These are phyloP conservation scores for Petrocephalus microphthalmus DNA, from an alignment of 2,113 vertebrate species.

Conservation along the genomic window DNA sequence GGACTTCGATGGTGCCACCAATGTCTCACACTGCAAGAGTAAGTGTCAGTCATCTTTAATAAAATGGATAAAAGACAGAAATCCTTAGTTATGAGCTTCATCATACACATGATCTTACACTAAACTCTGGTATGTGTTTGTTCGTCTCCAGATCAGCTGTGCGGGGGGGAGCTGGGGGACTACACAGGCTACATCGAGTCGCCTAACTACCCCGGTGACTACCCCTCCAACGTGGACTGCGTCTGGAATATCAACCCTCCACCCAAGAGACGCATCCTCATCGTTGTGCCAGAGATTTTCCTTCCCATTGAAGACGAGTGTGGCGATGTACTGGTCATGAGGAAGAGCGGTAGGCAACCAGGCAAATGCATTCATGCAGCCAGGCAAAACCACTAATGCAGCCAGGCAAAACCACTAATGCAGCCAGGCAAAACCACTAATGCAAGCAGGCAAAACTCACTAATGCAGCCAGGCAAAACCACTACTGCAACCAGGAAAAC, in stretches of 20 bases:
- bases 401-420: not conserved
- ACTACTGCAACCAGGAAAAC: not conserved
- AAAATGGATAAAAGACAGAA: not conserved
- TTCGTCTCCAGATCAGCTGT: conserved; percentile 73
- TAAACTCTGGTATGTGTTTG: not conserved
- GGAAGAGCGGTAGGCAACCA: conserved; percentile 84
- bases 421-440: not conserved
- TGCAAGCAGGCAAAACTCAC: no score
- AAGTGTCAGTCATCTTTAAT: conserved; percentile 36
- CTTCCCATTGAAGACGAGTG: conserved; percentile 95
- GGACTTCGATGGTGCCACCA: conserved; percentile 92
- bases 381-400: not conserved
- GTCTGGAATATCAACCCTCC: conserved; percentile 97
- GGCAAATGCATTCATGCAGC: not conserved
- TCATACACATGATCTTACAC: not conserved
- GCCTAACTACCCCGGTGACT: conserved; percentile 95
- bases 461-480: not conserved
- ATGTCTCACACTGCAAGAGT: conserved; percentile 96
- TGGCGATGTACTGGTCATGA: conserved; percentile 95
- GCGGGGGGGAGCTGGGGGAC: conserved; percentile 90
- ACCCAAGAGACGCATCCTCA: conserved; percentile 93
- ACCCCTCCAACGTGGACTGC: conserved; percentile 87
- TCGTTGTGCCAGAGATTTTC: conserved; percentile 96
- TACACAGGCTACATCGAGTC: conserved; percentile 97
- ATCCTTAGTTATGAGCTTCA: not conserved